These are phyloP conservation scores for Disparrhopalites patrizii DNA, from an alignment of 2,888 invertebrate genomes.

Conservation along the genomic window DNA sequence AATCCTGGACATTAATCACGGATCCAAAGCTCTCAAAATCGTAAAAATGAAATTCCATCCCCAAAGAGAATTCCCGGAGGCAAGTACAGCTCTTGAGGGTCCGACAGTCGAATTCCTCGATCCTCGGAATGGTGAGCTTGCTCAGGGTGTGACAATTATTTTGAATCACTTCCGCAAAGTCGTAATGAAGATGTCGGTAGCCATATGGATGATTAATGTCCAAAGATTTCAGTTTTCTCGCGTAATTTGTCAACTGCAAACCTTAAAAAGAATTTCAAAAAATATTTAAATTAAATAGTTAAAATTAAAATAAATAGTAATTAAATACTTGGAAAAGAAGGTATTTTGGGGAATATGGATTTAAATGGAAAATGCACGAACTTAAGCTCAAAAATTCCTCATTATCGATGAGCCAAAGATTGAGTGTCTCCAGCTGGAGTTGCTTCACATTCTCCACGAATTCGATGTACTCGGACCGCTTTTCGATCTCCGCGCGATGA, in stretches of 20 bases:
- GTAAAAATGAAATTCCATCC: slow-evolving; percentile 22
- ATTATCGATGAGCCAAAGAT: slow-evolving; percentile 12
- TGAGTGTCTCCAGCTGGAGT: not conserved
- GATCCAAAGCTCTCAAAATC: slow-evolving; percentile 13
- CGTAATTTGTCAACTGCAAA: not conserved
- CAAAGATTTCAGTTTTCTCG: not conserved
- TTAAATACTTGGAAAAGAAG: not conserved
- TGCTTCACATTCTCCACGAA: not conserved
- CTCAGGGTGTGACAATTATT: slow-evolving; percentile 4
- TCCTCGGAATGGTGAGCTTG: slow-evolving; percentile 14
- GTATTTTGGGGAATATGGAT: not conserved
- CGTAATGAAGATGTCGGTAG: not conserved
- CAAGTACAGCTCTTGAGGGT: not conserved
- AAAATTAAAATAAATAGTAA: not conserved
- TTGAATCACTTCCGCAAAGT: slow-evolving; percentile 3
- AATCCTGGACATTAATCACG: not conserved
- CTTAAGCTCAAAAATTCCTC: slow-evolving; percentile 9
- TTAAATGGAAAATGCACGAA: not conserved
- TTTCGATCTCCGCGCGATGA: not conserved
- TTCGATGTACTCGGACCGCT: not conserved
- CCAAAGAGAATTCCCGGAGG: slow-evolving; percentile 8
- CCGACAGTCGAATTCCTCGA: slow-evolving; percentile 1
- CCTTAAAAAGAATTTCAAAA: not conserved
- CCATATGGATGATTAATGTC: slow-evolving; percentile 14
- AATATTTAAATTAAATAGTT: not conserved